phyloP scores from a whole-genome alignment of 2,888 invertebrate genomes.

The Melikaiella ostensackeni region DNA sequence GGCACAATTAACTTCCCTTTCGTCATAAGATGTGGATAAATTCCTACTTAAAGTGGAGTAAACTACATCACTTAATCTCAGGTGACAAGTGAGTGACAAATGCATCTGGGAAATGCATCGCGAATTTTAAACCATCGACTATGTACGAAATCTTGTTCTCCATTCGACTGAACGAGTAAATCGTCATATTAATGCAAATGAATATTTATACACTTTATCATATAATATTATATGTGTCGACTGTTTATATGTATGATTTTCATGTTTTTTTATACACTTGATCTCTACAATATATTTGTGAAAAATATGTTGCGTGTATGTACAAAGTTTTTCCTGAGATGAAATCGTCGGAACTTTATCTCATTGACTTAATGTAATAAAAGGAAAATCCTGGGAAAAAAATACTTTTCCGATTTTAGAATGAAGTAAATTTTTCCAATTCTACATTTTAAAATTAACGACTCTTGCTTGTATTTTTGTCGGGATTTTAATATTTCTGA shows the following conservation, averaged over 20 bases:
- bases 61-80: slow-evolving; percentile 13
- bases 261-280: background rate
- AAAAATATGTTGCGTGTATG: background rate
- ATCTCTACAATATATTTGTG: background rate
- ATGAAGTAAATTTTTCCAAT: background rate
- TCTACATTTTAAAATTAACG: background rate
- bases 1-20: background rate
- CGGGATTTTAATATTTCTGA: background rate
- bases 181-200: background rate
- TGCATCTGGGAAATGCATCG: background rate
- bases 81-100: background rate
- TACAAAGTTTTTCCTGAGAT: slow-evolving; percentile 15
- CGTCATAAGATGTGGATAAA: background rate
- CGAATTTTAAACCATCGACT: slow-evolving; percentile 8
- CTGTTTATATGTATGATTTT: slow-evolving; percentile 27
- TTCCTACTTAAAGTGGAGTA: background rate
- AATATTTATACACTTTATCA: slow-evolving; percentile 22
- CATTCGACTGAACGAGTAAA: slow-evolving; percentile 32
- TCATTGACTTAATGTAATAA: background rate
- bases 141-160: background rate
- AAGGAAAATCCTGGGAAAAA: background rate
- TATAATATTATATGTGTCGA: slow-evolving; percentile 14
- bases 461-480: background rate
- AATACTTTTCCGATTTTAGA: background rate
- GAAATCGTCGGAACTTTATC: background rate